Base-by-base conservation (phyloP, 2,113 vertebrate species). In the Murina feae region DNA sequence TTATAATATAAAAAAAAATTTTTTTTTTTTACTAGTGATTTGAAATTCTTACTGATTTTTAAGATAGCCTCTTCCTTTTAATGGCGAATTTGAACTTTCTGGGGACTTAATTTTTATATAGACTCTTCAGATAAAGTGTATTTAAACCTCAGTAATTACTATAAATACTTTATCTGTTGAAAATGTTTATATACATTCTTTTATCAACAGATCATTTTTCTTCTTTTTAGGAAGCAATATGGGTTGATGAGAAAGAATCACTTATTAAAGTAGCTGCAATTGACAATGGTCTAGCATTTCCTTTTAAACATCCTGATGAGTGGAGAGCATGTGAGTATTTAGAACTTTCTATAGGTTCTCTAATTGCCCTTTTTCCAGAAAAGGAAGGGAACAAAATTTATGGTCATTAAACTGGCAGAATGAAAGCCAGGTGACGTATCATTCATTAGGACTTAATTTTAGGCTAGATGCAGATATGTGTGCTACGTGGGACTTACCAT, bases 281-380 rank as follows among this genome's bases (percentile, higher is more conserved):
- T 95, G 99, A 99, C 98, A 99, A 99, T 32, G 99, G 99, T 85
- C 98, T 99, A 83, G 99, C 99, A 37, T 99, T 99, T 98, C 99
- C 99, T 93, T 99, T 99, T 94, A 99, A 99, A 96, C 99, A 99
- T 97, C 99, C 99, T 5, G 99, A 99, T 93, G 99, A 99, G 87
- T 99, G 99, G 99, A 99, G 99, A 98, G 98, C 99, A 23, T 99
- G 99, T 99, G 97, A 98, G 99, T 98, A 96, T 87, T 83, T 74
- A 60, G 96, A 90, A 79, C 17, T 32, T 86, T 83, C 44, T 55
- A 4, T 63, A 65, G n/a, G 65, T 71, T 94, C 63, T 88, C 0
- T 81, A 68, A 63, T 89, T 69, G 65, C 17, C 2, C 18, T 63
- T 78, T 86, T 92, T 93, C n/a, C 65, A 71, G 78, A 76, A 44